phyloP scores from a whole-genome alignment of 2,113 vertebrate genomes.

The Origma solitaria region DNA sequence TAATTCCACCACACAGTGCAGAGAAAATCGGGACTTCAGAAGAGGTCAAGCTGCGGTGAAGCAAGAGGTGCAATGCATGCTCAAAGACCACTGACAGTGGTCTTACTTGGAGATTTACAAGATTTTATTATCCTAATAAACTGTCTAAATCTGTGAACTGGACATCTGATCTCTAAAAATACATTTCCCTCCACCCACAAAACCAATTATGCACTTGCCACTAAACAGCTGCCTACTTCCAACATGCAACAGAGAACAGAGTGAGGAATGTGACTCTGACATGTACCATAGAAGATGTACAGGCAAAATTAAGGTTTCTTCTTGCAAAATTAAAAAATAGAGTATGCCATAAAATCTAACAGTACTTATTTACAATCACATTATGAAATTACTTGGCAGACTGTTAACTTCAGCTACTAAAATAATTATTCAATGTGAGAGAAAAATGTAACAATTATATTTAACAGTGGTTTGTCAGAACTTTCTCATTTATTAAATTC shows the following conservation, averaged over 20 bases:
- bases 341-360: not conserved
- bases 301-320: conserved; percentile 7
- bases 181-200: not conserved
- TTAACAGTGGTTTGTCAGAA: not conserved
- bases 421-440: conserved; percentile 11
- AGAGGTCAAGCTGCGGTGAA: not conserved
- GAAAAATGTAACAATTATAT: not conserved
- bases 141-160: not conserved
- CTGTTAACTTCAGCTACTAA: conserved; percentile 30
- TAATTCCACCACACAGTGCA: not conserved
- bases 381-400: conserved; percentile 10
- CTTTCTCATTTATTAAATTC: not conserved
- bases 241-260: not conserved
- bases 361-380: not conserved
- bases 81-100: not conserved
- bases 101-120: not conserved
- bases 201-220: not conserved
- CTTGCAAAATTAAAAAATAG: not conserved
- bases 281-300: not conserved
- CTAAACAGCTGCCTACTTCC: conserved; percentile 10
- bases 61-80: not conserved
- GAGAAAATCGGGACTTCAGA: not conserved
- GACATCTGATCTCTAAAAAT: not conserved
- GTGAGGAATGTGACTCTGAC: conserved; percentile 2
- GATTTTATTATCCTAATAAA: not conserved